Base-by-base conservation (phyloP, 2,113 vertebrate species). In the Thalassoma bifasciatum region DNA sequence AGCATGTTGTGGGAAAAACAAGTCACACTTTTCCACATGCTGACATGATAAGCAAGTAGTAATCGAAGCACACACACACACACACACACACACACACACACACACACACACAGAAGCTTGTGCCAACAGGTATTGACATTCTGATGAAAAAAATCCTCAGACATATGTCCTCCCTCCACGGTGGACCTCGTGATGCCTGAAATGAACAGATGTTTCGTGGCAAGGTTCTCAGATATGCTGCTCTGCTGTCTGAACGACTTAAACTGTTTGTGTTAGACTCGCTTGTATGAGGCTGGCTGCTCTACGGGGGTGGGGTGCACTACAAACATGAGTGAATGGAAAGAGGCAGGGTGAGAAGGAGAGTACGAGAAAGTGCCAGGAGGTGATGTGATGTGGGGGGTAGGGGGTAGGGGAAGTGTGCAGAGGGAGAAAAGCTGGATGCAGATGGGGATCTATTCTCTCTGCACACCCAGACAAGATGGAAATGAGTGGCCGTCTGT, bases 401-500 rank as follows among this genome's bases (percentile, higher is more conserved):
- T 17, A 52, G 5, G 12, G 40, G 44, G 51, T 37, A 62, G 56
- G 37, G 66, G 47, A 73, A 46, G 74, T 3, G 37, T 44, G 68
- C 62, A 23, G 26, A 46, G 61, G 69, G 70, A 64, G 72, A 47
- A 37, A 83, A 57, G 77, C 81, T 90, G 73, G 72, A 86, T 79
- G 83, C 82, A 89, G 86, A 88, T 89, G 86, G 89, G 81, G 83
- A 88, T 86, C 85, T 91, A 88, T 92, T 93, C 88, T 92, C 82
- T 90, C 68, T 56, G 70, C 59, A 66, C 88, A 84, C 81, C 60
- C 86, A 91, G 89, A 91, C 85, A 71, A 91, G 90, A 91, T 92
- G 84, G 90, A 91, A 91, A 94, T 85, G 80, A 91, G 92, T 93
- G 88, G 93, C 91, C 64, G 90, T 86, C 81, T 78, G 90, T 94